Percentiles rank a stretch among this genome's conserved stretches.
These are phyloP conservation scores for Erynnis tages DNA, from an alignment of 2,888 invertebrate genomes.

Conservation along the genomic window DNA sequence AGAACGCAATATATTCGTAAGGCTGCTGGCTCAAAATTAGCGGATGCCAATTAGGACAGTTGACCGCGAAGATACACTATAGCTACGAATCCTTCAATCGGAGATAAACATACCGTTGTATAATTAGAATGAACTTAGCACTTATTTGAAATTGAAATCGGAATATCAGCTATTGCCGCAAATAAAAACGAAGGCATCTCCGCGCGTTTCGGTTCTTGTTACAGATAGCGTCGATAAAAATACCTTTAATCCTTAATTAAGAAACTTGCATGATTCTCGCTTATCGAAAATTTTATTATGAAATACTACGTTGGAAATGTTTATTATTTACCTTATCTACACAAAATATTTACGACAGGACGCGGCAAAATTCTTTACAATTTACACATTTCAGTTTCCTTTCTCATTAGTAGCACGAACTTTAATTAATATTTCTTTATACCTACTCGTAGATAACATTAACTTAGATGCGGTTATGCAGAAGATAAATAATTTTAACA, in stretches of 20 bases:
- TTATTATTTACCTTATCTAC: too few relatives aligned
- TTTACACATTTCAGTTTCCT: too few relatives aligned
- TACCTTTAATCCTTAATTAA: slow-evolving; percentile 1
- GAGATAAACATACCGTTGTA: slow-evolving; percentile 37
- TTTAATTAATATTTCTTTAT: too few relatives aligned
- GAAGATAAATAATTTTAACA: too few relatives aligned
- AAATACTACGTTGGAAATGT: too few relatives aligned
- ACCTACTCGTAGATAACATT: too few relatives aligned
- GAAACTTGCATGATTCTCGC: not conserved
- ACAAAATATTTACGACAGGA: too few relatives aligned
- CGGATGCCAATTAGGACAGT: slow-evolving; percentile 37
- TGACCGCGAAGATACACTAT: slow-evolving; percentile 19
- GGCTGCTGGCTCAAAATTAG: slow-evolving; percentile 35
- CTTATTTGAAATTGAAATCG: slow-evolving; percentile 38
- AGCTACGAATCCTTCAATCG: slow-evolving; percentile 30
- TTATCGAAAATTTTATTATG: too few relatives aligned
- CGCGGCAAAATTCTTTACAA: too few relatives aligned
- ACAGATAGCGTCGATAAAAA: not conserved
- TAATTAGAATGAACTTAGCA: slow-evolving; percentile 33
- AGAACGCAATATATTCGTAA: slow-evolving; percentile 24
- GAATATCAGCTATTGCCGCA: slow-evolving; percentile 29
- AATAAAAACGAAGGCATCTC: slow-evolving; percentile 11
- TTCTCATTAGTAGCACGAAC: too few relatives aligned
- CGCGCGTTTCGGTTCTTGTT: not conserved
- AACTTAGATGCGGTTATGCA: too few relatives aligned